These are phyloP conservation scores for Thereva nobilitata DNA, from an alignment of 2,888 invertebrate genomes.

Conservation along the genomic window DNA sequence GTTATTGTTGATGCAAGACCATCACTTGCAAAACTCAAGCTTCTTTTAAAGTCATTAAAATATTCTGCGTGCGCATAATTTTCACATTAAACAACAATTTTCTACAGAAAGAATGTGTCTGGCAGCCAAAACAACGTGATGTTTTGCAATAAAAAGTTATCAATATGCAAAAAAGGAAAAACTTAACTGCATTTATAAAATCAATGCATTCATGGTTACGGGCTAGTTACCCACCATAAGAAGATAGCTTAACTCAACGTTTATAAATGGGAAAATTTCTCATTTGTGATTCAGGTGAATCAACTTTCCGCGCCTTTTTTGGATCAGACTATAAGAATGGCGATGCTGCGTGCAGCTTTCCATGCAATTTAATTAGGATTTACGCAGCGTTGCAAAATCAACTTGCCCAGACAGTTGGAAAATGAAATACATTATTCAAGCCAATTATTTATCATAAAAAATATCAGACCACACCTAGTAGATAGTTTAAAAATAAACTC, in stretches of 20 bases:
- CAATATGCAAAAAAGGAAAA: background rate
- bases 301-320: conserved; percentile 8
- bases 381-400: no score
- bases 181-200: background rate
- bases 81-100: no score
- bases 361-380: no score
- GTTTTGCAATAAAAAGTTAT: no score
- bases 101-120: no score
- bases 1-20: no score
- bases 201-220: background rate
- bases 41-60: no score
- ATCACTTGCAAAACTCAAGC: no score
- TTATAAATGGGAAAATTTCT: background rate
- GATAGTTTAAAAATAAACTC: conserved; percentile 5
- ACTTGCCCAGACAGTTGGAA: background rate
- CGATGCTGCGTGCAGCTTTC: no score
- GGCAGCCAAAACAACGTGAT: no score
- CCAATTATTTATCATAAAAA: conserved; percentile 9
- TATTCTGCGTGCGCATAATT: no score
- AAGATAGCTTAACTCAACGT: background rate
- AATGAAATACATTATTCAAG: background rate
- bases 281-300: background rate
- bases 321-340: background rate
- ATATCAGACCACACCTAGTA: conserved; percentile 20
- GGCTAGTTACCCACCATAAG: background rate